Evolutionary conservation across 2,888 invertebrate species (phyloP), one percentile per base, ranked within the genome.

Genomic region (Andrena minutula): DNA sequence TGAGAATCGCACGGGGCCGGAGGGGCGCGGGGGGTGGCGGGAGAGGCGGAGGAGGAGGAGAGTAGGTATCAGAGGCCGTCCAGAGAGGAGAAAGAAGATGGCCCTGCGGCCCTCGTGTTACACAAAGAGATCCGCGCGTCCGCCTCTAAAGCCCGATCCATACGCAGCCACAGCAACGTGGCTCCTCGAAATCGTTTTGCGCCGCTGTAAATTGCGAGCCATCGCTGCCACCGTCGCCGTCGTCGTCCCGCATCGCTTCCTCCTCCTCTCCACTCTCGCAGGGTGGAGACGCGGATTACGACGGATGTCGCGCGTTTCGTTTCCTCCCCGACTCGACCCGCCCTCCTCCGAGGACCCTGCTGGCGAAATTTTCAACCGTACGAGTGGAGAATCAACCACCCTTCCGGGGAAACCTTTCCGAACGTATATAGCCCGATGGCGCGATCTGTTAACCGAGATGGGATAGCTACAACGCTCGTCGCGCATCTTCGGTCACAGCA

Each of bases 81-180:
- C 86, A 63, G 77, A 88, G 88, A 87, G 82, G 78, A 85, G 89
- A 81, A 89, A 80, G 89, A 88, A 89, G 87, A 87, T 83, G 88
- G 84, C 84, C 87, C 88, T 87, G 86, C 86, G 86, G 84, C 83
- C 84, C 84, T 89, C 82, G 83, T 84, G 83, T 82, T 84, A 81
- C 89, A 89, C 87, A 88, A 89, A 88, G 88, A 89, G 86, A 89
- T 86, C 88, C 88, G 85, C 85, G 86, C 83, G 84, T 76, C 77
- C 85, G 75, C 79, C 75, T 79, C 82, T 83, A 80, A 88, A 88
- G 84, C 85, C 64, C 88, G 88, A 86, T 88, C 87, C 87, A 88
- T 88, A 88, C 87, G 88, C 80, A 73, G 75, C 64, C 65, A 61
- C 68, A 71, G 65, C 80, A 49, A 58, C 80, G 77, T 66, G 73